These are phyloP conservation scores for Nettapus auritus DNA, from an alignment of 2,113 vertebrate genomes.

Conservation along the genomic window DNA sequence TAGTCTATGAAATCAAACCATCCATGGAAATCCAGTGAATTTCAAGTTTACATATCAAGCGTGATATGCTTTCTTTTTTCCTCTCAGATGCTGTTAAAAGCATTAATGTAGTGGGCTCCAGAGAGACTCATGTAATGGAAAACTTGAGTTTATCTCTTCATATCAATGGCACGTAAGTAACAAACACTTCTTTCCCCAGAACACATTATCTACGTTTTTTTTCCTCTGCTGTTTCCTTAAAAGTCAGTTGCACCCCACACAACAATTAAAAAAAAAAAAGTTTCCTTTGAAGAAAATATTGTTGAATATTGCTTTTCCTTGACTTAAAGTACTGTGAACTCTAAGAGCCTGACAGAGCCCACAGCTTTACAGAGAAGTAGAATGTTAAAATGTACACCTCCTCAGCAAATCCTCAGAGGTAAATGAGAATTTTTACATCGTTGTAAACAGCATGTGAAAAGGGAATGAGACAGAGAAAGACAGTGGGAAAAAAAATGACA, in stretches of 20 bases:
- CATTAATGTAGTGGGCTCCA: constrained; percentile 81
- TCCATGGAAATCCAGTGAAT: background rate
- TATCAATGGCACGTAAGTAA: constrained; percentile 88
- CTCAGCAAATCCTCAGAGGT: background rate
- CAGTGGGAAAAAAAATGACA: rapidly evolving
- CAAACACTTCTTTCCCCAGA: background rate
- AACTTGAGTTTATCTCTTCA: constrained; percentile 79
- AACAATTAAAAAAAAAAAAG: background rate
- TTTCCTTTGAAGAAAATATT: background rate
- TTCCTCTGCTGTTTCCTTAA: background rate
- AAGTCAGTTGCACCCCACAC: background rate
- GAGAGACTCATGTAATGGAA: constrained; percentile 79
- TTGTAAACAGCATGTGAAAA: background rate
- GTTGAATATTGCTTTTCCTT: background rate
- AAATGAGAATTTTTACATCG: background rate
- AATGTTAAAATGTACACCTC: background rate
- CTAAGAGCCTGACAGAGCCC: background rate
- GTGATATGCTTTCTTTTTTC: background rate
- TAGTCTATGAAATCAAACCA: background rate
- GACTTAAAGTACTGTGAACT: background rate
- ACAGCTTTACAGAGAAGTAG: background rate
- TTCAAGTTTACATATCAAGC: background rate
- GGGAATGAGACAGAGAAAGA: background rate
- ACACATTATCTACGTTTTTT: background rate
- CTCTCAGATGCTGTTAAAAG: constrained; percentile 83